Conservation (phyloP, 1,140 invertebrate genomes). For the Heliconius hewitsoni region DNA sequence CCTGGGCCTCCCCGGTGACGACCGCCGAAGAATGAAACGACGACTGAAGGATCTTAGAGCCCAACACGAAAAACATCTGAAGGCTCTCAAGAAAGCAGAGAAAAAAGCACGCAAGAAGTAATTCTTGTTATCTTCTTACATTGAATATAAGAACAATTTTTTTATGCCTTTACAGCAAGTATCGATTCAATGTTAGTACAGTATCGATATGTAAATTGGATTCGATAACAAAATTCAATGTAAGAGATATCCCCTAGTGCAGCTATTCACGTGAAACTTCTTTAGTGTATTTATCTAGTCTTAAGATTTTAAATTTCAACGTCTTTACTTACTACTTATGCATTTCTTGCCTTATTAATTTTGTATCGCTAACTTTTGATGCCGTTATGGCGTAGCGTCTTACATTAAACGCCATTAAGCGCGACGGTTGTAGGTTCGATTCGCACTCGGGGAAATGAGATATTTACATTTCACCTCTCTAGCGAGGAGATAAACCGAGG, state of each 20-base stretch:
- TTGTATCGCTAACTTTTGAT: conserved; percentile 4
- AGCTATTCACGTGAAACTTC: conserved; percentile 26
- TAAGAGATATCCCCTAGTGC: background rate
- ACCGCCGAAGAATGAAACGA: conserved; percentile 91
- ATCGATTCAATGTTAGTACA: background rate
- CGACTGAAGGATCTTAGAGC: conserved; percentile 93
- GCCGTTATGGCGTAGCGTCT: too few species aligned
- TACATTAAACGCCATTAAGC: too few species aligned
- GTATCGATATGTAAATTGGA: background rate
- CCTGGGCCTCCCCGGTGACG: conserved; percentile 91
- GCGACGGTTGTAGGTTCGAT: too few species aligned
- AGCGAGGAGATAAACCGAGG: too few species aligned
- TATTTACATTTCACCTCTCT: too few species aligned
- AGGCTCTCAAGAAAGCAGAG: conserved; percentile 90
- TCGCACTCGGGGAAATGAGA: too few species aligned
- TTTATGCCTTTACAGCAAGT: background rate
- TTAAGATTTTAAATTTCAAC: conserved; percentile 28
- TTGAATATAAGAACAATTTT: background rate
- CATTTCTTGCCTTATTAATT: conserved; percentile 35
- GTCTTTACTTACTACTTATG: conserved; percentile 33
- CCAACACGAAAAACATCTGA: conserved; percentile 90
- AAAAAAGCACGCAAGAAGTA: conserved; percentile 87
- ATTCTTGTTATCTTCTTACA: conserved; percentile 20
- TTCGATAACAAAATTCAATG: background rate
- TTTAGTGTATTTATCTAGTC: conserved; percentile 22